Evolutionary conservation across 2,888 invertebrate genomes (phyloP).

Genomic region (Chelonus formosanus): DNA sequence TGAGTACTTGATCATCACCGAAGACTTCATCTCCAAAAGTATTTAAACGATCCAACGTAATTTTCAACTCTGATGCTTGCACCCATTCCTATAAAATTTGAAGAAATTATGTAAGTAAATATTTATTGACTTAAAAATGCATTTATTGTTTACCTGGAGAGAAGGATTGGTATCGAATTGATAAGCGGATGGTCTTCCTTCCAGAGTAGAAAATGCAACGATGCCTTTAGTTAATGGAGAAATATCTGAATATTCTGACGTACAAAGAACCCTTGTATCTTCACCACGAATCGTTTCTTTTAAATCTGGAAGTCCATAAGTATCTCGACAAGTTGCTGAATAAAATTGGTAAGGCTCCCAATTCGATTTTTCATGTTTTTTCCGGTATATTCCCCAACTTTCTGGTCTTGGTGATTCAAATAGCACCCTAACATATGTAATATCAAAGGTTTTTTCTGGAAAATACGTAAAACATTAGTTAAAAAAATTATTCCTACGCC

Average conservation of each 20-base stretch:
- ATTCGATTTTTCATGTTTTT: constrained; percentile 77
- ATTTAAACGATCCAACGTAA: constrained; percentile 90
- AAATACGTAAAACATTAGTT: constrained; percentile 18
- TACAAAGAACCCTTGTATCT: constrained; percentile 95
- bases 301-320: constrained; percentile 85
- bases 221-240: constrained; percentile 94
- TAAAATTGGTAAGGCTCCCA: constrained; percentile 94
- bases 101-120: too few species aligned
- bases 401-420: constrained; percentile 97
- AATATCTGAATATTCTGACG: constrained; percentile 97
- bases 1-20: constrained; percentile 87
- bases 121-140: too few species aligned
- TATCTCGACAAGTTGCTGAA: constrained; percentile 91
- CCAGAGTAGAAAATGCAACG: constrained; percentile 93
- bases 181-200: constrained; percentile 92
- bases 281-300: constrained; percentile 75
- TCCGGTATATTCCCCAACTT: constrained; percentile 95
- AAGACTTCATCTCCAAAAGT: constrained; percentile 99
- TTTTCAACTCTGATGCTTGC: constrained; percentile 92
- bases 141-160: constrained; percentile 76
- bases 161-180: constrained; percentile 90
- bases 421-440: constrained; percentile 92
- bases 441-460: constrained; percentile 94
- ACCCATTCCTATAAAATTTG: constrained; percentile 85
- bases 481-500: constrained; percentile 38